Conservation (phyloP, 2,888 invertebrate species). For the Melipona bicolor region DNA sequence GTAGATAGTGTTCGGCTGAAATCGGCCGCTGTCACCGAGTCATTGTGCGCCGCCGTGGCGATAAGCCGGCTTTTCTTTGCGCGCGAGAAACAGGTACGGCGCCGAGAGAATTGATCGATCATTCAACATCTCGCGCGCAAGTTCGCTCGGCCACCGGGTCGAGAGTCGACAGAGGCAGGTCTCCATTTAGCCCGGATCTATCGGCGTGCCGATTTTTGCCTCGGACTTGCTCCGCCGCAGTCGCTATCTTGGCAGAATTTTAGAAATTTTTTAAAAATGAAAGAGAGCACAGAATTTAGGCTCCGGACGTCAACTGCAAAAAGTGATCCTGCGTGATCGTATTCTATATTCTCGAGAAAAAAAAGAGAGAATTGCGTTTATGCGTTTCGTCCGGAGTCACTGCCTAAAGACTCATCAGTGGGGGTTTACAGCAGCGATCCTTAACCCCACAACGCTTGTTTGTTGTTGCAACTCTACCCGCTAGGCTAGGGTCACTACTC, state of each 20-base stretch:
- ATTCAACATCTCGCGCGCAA: constrained; percentile 61
- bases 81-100: constrained; percentile 66
- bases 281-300: too few species aligned
- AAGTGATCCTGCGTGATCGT: too few species aligned
- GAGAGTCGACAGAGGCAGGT: constrained; percentile 18
- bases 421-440: too few species aligned
- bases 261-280: too few species aligned
- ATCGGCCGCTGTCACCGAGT: constrained; percentile 67
- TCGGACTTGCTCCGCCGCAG: neutral
- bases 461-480: too few species aligned
- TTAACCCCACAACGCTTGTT: too few species aligned
- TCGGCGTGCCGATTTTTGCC: neutral
- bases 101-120: constrained; percentile 70
- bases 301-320: too few species aligned
- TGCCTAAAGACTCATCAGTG: too few species aligned
- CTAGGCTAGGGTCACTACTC: too few species aligned
- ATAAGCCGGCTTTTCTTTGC: constrained; percentile 65
- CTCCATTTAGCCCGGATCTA: constrained; percentile 57
- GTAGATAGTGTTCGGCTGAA: constrained; percentile 53
- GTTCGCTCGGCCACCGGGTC: constrained; percentile 38
- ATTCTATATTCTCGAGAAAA: too few species aligned
- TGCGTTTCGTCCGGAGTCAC: too few species aligned
- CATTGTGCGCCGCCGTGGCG: constrained; percentile 58
- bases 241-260: neutral
- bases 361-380: too few species aligned